These are phyloP conservation scores for Synergus laeviventris DNA, from an alignment of 2,888 invertebrate species.

Conservation along the genomic window DNA sequence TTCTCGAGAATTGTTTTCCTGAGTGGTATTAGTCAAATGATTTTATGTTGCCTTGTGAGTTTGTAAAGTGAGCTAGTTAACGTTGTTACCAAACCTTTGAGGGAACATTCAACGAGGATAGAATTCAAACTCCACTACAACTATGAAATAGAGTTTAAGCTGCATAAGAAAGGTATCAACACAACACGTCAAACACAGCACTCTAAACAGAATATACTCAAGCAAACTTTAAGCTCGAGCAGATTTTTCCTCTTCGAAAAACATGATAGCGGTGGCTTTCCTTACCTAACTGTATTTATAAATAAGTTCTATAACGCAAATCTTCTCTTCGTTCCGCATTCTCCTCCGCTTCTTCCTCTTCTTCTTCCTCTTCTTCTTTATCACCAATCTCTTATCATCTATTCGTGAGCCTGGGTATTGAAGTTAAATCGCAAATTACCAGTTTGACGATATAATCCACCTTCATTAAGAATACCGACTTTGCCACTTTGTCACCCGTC, in stretches of 20 bases:
- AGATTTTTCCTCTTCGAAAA: slow-evolving; percentile 36
- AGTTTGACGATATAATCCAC: not conserved
- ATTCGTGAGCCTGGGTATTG: not conserved
- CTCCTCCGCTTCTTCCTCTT: not conserved
- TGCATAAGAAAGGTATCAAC: slow-evolving; percentile 30
- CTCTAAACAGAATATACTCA: slow-evolving; percentile 1
- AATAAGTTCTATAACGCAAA: not conserved
- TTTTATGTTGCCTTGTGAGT: slow-evolving; percentile 35
- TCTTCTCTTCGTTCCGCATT: not conserved
- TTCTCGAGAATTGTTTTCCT: slow-evolving; percentile 16
- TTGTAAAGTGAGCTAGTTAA: slow-evolving; percentile 33
- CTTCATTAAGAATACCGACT: slow-evolving; percentile 24
- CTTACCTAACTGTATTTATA: slow-evolving; percentile 19
- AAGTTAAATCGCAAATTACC: slow-evolving; percentile 8
- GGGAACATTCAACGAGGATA: slow-evolving; percentile 10
- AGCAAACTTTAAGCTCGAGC: slow-evolving; percentile 30
- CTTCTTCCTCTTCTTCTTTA: not conserved
- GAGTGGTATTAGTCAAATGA: slow-evolving; percentile 20
- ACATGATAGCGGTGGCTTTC: slow-evolving; percentile 17
- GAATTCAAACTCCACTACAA: slow-evolving; percentile 29
- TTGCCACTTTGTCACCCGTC: slow-evolving; percentile 23
- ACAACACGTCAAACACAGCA: not conserved
- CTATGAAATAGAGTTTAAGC: slow-evolving; percentile 38
- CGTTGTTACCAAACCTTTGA: slow-evolving; percentile 34
- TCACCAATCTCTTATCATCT: slow-evolving; percentile 13